Evolutionary conservation across 2,888 invertebrate genomes (phyloP), one percentile per base, ranked within the genome.

Genomic region (Carpatolechia fugitivella): DNA sequence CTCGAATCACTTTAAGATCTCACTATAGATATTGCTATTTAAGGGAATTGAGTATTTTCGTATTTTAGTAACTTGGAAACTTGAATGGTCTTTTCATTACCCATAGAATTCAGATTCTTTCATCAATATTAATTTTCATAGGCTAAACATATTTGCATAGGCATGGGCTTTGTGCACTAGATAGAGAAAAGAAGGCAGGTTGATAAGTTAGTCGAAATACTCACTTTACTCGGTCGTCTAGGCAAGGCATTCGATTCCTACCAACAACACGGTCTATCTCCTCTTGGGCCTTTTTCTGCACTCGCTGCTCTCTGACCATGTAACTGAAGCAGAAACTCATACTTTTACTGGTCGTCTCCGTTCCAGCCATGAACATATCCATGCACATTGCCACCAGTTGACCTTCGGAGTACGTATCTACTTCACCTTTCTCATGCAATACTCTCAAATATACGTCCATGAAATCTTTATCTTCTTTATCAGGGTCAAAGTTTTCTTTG

Each of bases 321-420:
- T 95, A 94, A 61, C 95, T 89, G 65, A 96, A 95, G 56, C 94
- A 92, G 70, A 96, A 96, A 29, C 94, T 93, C 68, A 96, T 85
- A 31, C 94, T 93, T 74, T 96, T 96, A 52, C 93, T 94, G 0
- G 96, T 96, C 0, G 97, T 97, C 82, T 97, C 97, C 0, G 96
- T 95, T 0, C 96, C 97, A 18, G 96, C 97, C 91, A 96, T 93
- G 68, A 97, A 97, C 91, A 97, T 92, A 67, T 97, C 97, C 91
- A 96, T 90, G 67, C 96, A 96, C 67, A 95, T 93, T 0, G 96
- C 95, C 55, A 96, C 78, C 52, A 97, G 80, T 66, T 96, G 96
- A 7, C 92, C 92, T 74, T 97, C 96, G 61, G 92, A 89, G 72
- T 94, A 93, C 1, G 91, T 91, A 0, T 85, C 78, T 2, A 90